A percentile compares a stretch with the other conserved stretches of the same genome.
These are phyloP conservation scores for Mola mola DNA, from an alignment of 2,113 vertebrate species.

Conservation along the genomic window DNA sequence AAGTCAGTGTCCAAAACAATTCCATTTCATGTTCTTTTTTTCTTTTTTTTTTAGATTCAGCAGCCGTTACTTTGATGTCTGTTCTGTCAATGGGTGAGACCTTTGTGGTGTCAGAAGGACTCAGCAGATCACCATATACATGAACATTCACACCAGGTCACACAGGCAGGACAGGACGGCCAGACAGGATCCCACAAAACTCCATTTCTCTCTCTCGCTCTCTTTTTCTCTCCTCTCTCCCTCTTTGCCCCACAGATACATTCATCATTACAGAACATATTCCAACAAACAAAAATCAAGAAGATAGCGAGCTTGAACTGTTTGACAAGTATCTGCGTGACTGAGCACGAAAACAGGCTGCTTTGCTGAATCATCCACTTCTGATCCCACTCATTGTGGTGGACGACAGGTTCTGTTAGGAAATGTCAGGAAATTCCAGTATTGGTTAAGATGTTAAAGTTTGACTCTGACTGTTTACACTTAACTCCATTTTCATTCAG, in stretches of 20 bases:
- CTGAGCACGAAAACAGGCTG: not conserved
- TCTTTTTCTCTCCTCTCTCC: slow-evolving; percentile 4
- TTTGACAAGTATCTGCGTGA: not conserved
- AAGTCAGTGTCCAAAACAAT: not conserved
- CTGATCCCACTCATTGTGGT: slow-evolving; percentile 14
- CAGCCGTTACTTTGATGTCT: not conserved
- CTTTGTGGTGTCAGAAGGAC: slow-evolving; percentile 29
- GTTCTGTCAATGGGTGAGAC: not conserved
- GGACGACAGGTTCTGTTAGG: slow-evolving; percentile 9
- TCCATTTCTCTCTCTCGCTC: slow-evolving; percentile 28
- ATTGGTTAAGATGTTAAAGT: slow-evolving; percentile 40
- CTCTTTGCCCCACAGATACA: not conserved
- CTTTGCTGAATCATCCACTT: slow-evolving; percentile 49
- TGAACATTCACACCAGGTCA: slow-evolving; percentile 61
- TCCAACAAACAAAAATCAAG: slow-evolving; percentile 1
- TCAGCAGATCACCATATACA: slow-evolving; percentile 49
- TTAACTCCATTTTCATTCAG: too few species aligned
- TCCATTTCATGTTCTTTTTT: not conserved
- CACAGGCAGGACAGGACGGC: slow-evolving; percentile 69
- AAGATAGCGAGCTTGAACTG: not conserved
- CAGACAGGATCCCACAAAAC: slow-evolving; percentile 62
- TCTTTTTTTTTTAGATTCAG: not conserved
- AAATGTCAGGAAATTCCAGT: slow-evolving; percentile 42
- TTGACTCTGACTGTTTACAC: slow-evolving; percentile 31
- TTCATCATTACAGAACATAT: not conserved